These are phyloP conservation scores for Hapalemur alaotrensis DNA, from an alignment of 2,797 vertebrate genomes.

Conservation along the genomic window DNA sequence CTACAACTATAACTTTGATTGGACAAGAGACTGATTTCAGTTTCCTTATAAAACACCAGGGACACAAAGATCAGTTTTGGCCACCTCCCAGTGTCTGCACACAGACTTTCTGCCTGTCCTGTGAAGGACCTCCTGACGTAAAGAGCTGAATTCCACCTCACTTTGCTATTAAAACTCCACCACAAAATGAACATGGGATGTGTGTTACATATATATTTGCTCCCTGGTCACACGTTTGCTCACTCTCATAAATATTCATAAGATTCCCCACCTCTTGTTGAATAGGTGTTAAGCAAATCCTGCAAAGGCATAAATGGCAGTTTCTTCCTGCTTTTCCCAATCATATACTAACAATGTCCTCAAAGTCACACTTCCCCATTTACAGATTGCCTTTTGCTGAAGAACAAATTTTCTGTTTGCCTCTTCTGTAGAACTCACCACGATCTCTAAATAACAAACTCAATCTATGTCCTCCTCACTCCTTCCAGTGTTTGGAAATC, in stretches of 20 bases:
- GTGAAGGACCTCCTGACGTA: background rate
- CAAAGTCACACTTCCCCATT: background rate
- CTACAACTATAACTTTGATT: background rate
- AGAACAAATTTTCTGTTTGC: background rate
- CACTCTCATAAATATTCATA: background rate
- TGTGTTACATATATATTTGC: background rate
- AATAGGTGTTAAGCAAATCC: background rate
- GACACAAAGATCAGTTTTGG: background rate
- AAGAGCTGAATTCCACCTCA: background rate
- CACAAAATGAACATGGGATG: background rate
- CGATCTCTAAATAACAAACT: background rate
- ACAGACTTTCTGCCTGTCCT: background rate
- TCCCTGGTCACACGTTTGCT: background rate
- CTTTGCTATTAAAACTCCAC: background rate
- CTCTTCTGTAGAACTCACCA: background rate
- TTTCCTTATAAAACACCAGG: too few relatives aligned
- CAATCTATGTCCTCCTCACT: background rate
- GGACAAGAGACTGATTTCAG: background rate
- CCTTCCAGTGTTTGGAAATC: background rate
- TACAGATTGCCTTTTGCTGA: background rate
- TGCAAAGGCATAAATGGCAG: background rate
- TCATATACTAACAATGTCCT: background rate
- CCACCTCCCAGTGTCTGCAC: background rate
- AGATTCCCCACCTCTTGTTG: background rate
- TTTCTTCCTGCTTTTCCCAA: background rate